A percentile compares a stretch with the other conserved stretches of the same genome.
Conservation (phyloP, 1,140 invertebrate genomes). For the Drosophila biarmipes region DNA sequence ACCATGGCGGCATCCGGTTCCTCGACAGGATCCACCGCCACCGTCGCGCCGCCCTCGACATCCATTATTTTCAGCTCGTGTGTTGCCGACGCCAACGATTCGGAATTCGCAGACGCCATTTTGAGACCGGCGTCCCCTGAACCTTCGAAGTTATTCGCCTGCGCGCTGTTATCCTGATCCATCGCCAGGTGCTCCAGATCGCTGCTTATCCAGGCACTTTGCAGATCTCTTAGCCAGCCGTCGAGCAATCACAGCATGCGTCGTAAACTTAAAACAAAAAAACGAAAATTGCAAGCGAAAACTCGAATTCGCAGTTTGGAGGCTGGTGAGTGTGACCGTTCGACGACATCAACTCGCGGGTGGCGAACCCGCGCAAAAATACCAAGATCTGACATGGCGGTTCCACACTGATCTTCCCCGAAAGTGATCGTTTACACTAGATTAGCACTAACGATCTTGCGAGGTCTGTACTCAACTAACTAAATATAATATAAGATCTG, state of each 20-base stretch:
- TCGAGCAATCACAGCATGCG: slow-evolving; percentile 17
- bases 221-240: not conserved
- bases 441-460: no score
- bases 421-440: no score
- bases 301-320: slow-evolving; percentile 10
- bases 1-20: not conserved
- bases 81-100: not conserved
- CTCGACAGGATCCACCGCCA: not conserved
- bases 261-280: not conserved
- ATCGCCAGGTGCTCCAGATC: slow-evolving; percentile 5
- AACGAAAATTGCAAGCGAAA: not conserved
- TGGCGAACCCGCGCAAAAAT: not conserved
- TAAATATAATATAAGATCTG: no score
- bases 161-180: not conserved
- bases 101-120: slow-evolving; percentile 60
- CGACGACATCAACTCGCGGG: no score
- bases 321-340: slow-evolving; percentile 2
- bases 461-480: no score
- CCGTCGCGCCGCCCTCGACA: slow-evolving; percentile 54
- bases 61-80: slow-evolving; percentile 71
- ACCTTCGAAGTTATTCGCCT: not conserved
- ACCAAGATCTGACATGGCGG: not conserved
- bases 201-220: slow-evolving; percentile 6
- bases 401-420: not conserved
- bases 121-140: slow-evolving; percentile 45